Evolutionary conservation across 2,113 vertebrate genomes (phyloP), one percentile per base, ranked within the genome.

Genomic region (Xyrauchen texanus): DNA sequence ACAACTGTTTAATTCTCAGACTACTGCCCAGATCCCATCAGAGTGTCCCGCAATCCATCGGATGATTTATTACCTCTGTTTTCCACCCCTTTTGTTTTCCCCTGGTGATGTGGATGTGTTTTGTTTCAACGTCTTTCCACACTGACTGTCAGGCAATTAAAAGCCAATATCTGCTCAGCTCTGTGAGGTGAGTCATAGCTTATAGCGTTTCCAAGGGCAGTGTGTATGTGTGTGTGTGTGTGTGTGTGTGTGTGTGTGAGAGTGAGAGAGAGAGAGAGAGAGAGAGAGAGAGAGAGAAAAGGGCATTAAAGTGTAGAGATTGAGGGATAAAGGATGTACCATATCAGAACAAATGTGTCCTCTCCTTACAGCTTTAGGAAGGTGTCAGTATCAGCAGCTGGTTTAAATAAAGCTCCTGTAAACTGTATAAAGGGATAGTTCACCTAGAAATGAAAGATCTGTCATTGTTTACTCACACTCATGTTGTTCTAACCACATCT

Each of bases 91-190:
- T 44, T 65, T 51, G 68, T 44, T 78, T 64, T 82, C 44, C 76
- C 68, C 11, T 12, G 55, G 76, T 58, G 68, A 76, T 76, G 81
- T 72, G 68, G 47, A 21, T 72, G 63, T 7, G 72, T 55, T 81
- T 49, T 81, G 69, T 79, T 68, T 76, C 52, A 74, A 76, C 75
- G 65, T 82, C 49, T 64, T 53, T 87, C 60, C 75, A 85, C 67
- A 76, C 79, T 84, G 81, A 86, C 88, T 78, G 86, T 83, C 76
- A 75, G 81, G 80, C 89, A 88, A 91, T 89, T 90, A 89, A 90
- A 87, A 87, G 82, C 78, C 53, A 69, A 85, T 87, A 78, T 13
- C 15, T 81, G 86, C 65, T 55, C 80, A 67, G 69, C 71, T 80
- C 84, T 78, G 83, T 4, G 63, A 78, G 81, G 81, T 91, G 90